Evolutionary conservation across 1,140 invertebrate species (phyloP).

Genomic region (Bombus confusus): DNA sequence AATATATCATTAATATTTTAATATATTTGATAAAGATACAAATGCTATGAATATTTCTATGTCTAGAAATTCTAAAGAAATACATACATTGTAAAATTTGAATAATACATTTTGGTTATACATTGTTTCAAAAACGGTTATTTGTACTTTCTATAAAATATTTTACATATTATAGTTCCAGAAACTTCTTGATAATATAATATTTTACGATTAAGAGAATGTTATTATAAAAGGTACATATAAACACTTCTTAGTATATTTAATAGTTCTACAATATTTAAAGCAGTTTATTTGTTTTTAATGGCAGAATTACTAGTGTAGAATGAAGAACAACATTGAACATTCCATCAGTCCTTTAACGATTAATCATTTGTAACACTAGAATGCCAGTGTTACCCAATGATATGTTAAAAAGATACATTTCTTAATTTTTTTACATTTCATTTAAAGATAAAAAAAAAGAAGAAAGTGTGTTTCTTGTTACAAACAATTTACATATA

Average conservation of each 20-base stretch:
- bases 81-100: neutral
- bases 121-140: slow-evolving; percentile 20
- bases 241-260: slow-evolving; percentile 8
- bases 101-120: slow-evolving; percentile 15
- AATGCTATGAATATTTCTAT: slow-evolving; percentile 14
- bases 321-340: neutral
- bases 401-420: neutral
- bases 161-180: slow-evolving; percentile 4
- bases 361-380: slow-evolving; percentile 2
- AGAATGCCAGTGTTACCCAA: neutral
- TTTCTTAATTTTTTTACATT: slow-evolving; percentile 3
- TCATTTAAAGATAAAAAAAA: neutral
- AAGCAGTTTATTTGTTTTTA: slow-evolving; percentile 4
- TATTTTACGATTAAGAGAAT: neutral
- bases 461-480: neutral
- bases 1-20: slow-evolving; percentile 51
- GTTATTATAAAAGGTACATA: slow-evolving; percentile 1
- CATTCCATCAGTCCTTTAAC: neutral
- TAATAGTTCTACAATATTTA: neutral
- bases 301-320: neutral
- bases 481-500: neutral
- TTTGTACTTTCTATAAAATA: slow-evolving; percentile 21
- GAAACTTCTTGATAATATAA: slow-evolving; percentile 5
- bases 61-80: neutral
- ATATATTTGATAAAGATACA: slow-evolving; percentile 46